Evolutionary conservation across 2,888 invertebrate genomes (phyloP), one percentile per base, ranked within the genome.

Genomic region (Meteorus colon): DNA sequence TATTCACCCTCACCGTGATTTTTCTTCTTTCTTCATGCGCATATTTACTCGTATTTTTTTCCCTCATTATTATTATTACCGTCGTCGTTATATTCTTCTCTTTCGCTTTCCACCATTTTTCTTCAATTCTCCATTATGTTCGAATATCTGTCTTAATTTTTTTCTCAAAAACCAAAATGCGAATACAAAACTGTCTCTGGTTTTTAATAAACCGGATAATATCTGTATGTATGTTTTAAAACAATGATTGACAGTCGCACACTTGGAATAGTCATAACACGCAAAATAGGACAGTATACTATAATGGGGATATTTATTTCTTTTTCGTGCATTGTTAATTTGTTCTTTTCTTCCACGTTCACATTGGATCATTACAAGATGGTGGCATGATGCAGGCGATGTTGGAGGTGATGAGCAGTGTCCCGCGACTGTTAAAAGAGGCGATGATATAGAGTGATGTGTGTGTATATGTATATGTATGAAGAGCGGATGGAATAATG

Each of bases 401-500:
- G 34, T 19, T 59, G 29, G 34, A 70, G 37, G 55, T 55, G 68
- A 34, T 60, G 69, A 55, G 37, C 66, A 48, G 68, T 66, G 48
- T 77, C 73, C 70, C 73, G 70, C 24, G 76, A 70, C 48, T 71
- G 37, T 12, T 48, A 55, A 60, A 73, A 59, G 69, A 75, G 74
- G 65, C 67, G 74, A 66, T 37, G 34, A 62, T 63, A 67, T 27
- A 60, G 51, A 34, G 14, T 24, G 65, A 60, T 60, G 62, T 68
- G 71, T 70, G 65, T 51, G n/a, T 8, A 55, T 19, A 24, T 8
- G 8, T 19, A 55, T 55, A 55, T 24, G 72, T 60, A 72, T 16
- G 41, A 71, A 82, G 82, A 82, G 81, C 84, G 85, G 85, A 86
- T 86, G 83, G 87, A 86, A 86, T 86, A 87, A 87, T 85, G 86